Evolutionary conservation across 2,888 invertebrate genomes (phyloP).

Genomic region (Exocentrus adspersus): DNA sequence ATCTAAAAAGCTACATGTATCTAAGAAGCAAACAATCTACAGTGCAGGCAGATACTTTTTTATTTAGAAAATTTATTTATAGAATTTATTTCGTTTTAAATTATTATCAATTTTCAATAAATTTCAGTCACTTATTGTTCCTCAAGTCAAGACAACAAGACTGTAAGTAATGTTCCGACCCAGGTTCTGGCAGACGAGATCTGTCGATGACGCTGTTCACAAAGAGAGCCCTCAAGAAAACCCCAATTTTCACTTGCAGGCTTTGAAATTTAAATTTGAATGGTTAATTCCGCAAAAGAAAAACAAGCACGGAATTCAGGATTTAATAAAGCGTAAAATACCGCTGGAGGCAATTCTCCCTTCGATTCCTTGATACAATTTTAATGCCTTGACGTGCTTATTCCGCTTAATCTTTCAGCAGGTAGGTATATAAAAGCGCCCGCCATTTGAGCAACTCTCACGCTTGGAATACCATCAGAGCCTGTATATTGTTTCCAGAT

Average conservation of each 20-base stretch:
- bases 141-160: too few species aligned
- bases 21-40: too few species aligned
- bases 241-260: conserved; percentile 3
- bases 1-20: too few species aligned
- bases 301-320: conserved; percentile 9
- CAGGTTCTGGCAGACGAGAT: too few species aligned
- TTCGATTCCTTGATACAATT: conserved; percentile 18
- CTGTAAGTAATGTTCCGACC: too few species aligned
- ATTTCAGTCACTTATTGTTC: too few species aligned
- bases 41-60: too few species aligned
- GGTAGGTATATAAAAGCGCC: conserved; percentile 4
- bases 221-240: background rate
- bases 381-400: conserved; percentile 15
- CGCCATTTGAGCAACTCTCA: conserved; percentile 27
- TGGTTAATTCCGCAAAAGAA: conserved; percentile 6
- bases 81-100: too few species aligned
- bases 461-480: conserved; percentile 32
- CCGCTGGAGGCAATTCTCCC: conserved; percentile 10
- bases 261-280: conserved; percentile 15
- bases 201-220: background rate
- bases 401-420: conserved; percentile 16
- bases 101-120: too few species aligned
- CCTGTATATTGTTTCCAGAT: conserved; percentile 35
- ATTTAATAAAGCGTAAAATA: conserved; percentile 19
- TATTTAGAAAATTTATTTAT: too few species aligned